These are phyloP conservation scores for Melipona beecheii DNA, from an alignment of 2,888 invertebrate genomes.

Conservation along the genomic window DNA sequence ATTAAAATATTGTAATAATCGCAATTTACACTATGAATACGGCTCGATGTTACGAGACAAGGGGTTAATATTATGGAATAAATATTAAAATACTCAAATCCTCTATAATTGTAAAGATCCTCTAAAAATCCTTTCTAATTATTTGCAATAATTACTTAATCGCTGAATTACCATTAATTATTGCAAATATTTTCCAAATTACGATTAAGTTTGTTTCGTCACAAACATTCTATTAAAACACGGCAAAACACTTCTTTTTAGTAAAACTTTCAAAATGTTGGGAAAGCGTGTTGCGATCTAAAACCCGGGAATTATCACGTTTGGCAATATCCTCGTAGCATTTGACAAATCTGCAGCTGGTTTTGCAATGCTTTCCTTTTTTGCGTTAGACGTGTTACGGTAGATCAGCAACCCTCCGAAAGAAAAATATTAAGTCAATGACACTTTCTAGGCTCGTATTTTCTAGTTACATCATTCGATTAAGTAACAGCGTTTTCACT, in stretches of 20 bases:
- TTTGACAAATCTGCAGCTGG: slow-evolving; percentile 4
- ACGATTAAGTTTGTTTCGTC: background rate
- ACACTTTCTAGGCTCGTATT: slow-evolving; percentile 44
- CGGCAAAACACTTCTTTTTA: background rate
- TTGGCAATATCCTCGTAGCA: slow-evolving; percentile 4
- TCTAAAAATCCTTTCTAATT: background rate
- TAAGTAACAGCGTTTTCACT: slow-evolving; percentile 34
- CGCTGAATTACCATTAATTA: background rate
- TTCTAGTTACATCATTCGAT: slow-evolving; percentile 45
- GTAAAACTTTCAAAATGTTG: background rate
- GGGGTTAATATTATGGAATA: background rate
- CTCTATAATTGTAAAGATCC: background rate
- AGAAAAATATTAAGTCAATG: slow-evolving; percentile 63
- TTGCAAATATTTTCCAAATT: background rate
- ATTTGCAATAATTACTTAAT: background rate
- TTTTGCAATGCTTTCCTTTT: slow-evolving; percentile 56
- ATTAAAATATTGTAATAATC: too few species aligned
- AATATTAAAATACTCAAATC: background rate
- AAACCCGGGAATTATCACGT: background rate
- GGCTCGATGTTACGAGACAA: too few species aligned
- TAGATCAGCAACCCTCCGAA: slow-evolving; percentile 11
- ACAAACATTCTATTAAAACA: background rate
- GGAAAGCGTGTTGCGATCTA: background rate
- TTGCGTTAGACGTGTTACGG: slow-evolving; percentile 45
- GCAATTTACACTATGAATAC: too few species aligned